phyloP scores from a whole-genome alignment of 1,140 invertebrate species.

The Solenopsis fugax region DNA sequence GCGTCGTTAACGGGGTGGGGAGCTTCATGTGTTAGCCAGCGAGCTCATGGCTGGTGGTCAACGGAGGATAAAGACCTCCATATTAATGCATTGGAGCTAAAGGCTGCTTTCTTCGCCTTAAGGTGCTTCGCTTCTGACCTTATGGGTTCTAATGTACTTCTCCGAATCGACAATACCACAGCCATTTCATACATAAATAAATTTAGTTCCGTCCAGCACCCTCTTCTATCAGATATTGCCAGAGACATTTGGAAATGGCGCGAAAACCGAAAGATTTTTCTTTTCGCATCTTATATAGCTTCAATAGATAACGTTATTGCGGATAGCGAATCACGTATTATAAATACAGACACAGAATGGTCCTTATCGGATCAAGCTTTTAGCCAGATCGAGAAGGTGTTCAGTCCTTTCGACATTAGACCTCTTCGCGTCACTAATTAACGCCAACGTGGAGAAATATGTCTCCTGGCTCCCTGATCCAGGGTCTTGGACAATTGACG shows the following conservation, averaged over 20 bases:
- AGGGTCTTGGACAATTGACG: neutral
- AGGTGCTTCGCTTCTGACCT: neutral
- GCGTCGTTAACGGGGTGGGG: neutral
- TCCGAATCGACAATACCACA: neutral
- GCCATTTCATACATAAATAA: neutral
- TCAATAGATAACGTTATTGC: neutral
- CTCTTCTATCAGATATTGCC: neutral
- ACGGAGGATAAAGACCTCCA: neutral
- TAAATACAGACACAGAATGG: neutral
- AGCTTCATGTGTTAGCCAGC: neutral
- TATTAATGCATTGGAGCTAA: neutral
- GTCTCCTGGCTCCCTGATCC: neutral
- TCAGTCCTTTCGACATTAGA: neutral
- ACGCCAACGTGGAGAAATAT: neutral
- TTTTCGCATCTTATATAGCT: neutral
- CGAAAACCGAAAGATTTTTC: neutral
- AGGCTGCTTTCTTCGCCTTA: neutral
- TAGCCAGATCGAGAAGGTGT: neutral
- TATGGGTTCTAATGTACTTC: neutral
- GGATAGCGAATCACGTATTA: neutral
- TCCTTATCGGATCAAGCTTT: neutral
- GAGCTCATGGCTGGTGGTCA: neutral
- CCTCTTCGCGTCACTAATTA: neutral
- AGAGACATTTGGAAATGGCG: neutral
- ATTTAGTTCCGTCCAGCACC: neutral